phyloP scores from a whole-genome alignment of 2,888 invertebrate species.

The Cataglyphis rosenhaueri region DNA sequence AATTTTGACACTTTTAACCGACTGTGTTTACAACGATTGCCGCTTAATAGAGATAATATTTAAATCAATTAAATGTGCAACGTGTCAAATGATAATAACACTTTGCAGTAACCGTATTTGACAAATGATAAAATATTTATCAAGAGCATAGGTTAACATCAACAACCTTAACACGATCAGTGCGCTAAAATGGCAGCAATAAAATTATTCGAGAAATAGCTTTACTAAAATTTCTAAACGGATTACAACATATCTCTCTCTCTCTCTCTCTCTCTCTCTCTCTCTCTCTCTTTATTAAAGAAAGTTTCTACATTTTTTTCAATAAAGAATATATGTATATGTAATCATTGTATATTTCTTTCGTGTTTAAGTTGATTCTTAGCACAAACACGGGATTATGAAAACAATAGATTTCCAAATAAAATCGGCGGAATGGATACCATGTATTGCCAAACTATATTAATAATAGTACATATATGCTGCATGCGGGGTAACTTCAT shows the following conservation, averaged over 20 bases:
- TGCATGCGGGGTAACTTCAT: background rate
- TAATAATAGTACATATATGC: conserved; percentile 1
- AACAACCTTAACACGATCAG: conserved; percentile 34
- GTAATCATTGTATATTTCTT: background rate
- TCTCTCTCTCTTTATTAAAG: background rate
- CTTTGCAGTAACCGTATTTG: conserved; percentile 36
- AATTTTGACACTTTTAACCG: conserved; percentile 16
- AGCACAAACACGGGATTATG: background rate
- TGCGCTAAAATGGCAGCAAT: conserved; percentile 23
- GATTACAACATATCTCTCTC: background rate
- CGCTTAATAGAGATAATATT: conserved; percentile 49
- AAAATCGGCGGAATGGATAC: background rate
- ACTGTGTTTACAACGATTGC: conserved; percentile 11
- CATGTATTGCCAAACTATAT: conserved; percentile 12
- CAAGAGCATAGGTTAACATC: conserved; percentile 43
- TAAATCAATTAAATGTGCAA: conserved; percentile 60
- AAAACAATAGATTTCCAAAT: conserved; percentile 6
- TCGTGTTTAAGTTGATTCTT: background rate
- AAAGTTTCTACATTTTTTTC: background rate
- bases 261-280: background rate
- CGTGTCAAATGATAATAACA: conserved; percentile 49
- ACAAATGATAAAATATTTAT: conserved; percentile 53
- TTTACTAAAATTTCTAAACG: conserved; percentile 2
- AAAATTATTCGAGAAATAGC: conserved; percentile 26
- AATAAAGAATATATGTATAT: background rate